phyloP scores from a whole-genome alignment of 2,113 vertebrate species.

The Protobothrops mucrosquamatus region DNA sequence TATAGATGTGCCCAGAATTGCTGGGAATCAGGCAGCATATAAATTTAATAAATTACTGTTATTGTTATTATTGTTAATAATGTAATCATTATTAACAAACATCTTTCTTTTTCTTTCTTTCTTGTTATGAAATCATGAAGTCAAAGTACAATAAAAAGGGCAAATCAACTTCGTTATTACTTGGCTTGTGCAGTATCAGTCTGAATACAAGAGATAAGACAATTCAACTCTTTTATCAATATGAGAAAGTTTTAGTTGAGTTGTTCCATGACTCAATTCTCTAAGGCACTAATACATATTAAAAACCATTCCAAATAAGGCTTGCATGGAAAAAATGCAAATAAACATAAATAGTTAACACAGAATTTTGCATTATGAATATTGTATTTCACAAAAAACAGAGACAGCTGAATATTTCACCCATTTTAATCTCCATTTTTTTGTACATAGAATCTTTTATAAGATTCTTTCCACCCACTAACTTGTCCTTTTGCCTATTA shows the following conservation, averaged over 20 bases:
- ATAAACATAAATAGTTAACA: neutral
- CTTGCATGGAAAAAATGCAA: neutral
- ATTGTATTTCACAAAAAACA: neutral
- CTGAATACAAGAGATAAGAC: conserved; percentile 52
- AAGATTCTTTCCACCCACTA: neutral
- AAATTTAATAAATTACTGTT: neutral
- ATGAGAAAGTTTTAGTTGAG: conserved; percentile 37
- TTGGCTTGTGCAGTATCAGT: conserved; percentile 62
- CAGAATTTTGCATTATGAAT: neutral
- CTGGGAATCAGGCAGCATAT: neutral
- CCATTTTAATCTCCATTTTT: neutral
- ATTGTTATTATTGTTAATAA: conserved; percentile 48
- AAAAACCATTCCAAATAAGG: conserved; percentile 9
- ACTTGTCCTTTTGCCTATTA: neutral
- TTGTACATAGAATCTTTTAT: neutral
- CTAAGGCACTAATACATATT: conserved; percentile 13
- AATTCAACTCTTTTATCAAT: conserved; percentile 54
- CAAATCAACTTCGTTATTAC: conserved; percentile 64
- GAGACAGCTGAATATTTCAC: neutral
- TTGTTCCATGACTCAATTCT: conserved; percentile 33
- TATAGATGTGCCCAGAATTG: neutral
- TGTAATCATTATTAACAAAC: conserved; percentile 56
- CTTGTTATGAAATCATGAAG: conserved; percentile 64
- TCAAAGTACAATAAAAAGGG: conserved; percentile 60
- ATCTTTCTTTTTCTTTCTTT: neutral